phyloP scores from a whole-genome alignment of 2,888 invertebrate species.

The Melinaea marsaeus region DNA sequence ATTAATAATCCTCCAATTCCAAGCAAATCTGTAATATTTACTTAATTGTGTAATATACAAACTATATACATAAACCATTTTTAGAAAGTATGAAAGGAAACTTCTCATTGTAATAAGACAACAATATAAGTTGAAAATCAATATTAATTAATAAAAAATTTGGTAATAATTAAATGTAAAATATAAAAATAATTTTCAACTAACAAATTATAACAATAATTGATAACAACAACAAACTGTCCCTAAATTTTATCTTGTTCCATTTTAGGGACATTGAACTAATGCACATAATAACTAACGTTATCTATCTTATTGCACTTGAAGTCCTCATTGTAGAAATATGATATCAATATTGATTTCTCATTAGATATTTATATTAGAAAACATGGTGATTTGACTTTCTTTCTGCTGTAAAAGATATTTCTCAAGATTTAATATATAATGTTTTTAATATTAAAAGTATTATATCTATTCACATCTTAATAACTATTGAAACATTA shows the following conservation, averaged over 20 bases:
- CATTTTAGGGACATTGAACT: conserved; percentile 3
- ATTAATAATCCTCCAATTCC: conserved; percentile 16
- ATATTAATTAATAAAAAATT: too few relatives aligned
- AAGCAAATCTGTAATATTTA: background rate
- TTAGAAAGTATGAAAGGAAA: background rate
- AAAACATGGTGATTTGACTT: too few relatives aligned
- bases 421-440: too few relatives aligned
- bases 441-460: too few relatives aligned
- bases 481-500: too few relatives aligned
- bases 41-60: conserved; percentile 1
- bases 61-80: background rate
- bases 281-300: background rate
- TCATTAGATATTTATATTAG: background rate
- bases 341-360: background rate
- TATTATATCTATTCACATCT: too few relatives aligned
- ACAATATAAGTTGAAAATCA: background rate
- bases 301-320: conserved; percentile 1
- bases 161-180: too few relatives aligned
- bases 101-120: background rate
- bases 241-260: conserved; percentile 1
- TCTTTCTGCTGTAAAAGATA: too few relatives aligned
- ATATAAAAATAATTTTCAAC: background rate
- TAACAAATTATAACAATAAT: background rate
- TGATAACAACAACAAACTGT: background rate
- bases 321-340: background rate